Base-by-base conservation (phyloP, 1,140 invertebrate genomes). In the Drosophila pandora region DNA sequence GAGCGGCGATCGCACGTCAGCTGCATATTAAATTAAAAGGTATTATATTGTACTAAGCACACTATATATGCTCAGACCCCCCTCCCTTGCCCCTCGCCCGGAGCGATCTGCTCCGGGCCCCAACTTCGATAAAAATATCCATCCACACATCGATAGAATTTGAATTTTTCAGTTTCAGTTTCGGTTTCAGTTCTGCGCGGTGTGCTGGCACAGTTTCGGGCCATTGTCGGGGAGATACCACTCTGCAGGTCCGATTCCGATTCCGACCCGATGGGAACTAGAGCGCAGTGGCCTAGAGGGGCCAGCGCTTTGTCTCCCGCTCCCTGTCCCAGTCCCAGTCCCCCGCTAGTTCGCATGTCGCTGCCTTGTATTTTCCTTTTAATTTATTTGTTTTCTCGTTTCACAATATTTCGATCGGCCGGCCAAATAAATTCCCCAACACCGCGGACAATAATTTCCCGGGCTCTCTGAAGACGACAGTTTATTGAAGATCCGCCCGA, bases 1-100 rank as follows among this genome's bases (percentile, higher is more conserved):
- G 54, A 23, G 50, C 23, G 12, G 39, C 23, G 69, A 41, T 73
- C 69, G 85, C 79, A 90, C 87, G 87, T 90, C 87, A 87, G 87
- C 87, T 90, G 87, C 87, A 90, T 90, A 90, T 90, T 90, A 90
- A 90, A 90, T 90, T 87, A 90, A 85, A 90, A 90, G 87, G 87
- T 90, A 90, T 90, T 90, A 90, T 87, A 83, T 76, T 76, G 83
- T 83, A 87, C 83, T 85, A 85, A 85, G 75, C 87, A 77, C 84
- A 84, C 65, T 39, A 30, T 43, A 39, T 13, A 28, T 10, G 6
- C 55, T 47, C 45, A 32, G 30, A 21, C 52, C 43, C 47, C 34
- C 43, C 59, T 58, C 48, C 17, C n/a, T 50, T 58, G 41, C 47
- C 30, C 25, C 30, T 58, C 21, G 21, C 37, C 48, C 61, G 30